phyloP scores from a whole-genome alignment of 2,888 invertebrate genomes.

The Allacma fusca region DNA sequence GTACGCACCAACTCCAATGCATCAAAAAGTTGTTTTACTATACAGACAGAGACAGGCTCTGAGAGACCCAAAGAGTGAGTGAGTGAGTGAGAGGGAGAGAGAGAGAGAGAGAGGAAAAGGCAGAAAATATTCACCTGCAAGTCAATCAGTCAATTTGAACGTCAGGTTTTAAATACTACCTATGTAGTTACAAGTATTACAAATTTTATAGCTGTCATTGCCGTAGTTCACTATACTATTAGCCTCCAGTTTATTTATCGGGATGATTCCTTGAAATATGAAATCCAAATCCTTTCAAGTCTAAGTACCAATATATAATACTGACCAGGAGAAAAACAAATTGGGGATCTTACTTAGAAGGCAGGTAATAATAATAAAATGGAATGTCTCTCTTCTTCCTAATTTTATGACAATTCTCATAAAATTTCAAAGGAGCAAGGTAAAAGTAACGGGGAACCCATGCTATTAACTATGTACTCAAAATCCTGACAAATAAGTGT shows the following conservation, averaged over 20 bases:
- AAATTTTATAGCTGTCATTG: slow-evolving; percentile 20
- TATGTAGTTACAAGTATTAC: slow-evolving; percentile 21
- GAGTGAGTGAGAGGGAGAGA: slow-evolving; percentile 9
- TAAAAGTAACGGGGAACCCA: slow-evolving; percentile 23
- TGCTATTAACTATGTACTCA: neutral
- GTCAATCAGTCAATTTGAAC: slow-evolving; percentile 32
- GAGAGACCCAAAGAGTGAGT: neutral
- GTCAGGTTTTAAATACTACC: slow-evolving; percentile 26
- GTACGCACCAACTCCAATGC: neutral
- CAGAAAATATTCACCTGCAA: slow-evolving; percentile 3
- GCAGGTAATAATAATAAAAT: slow-evolving; percentile 38
- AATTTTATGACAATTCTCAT: slow-evolving; percentile 43
- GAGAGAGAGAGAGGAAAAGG: neutral
- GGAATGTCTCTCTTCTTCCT: slow-evolving; percentile 23
- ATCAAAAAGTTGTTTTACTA: neutral
- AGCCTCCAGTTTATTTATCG: slow-evolving; percentile 27
- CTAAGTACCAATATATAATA: too few relatives aligned
- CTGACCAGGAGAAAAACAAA: too few relatives aligned
- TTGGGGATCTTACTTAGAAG: too few relatives aligned
- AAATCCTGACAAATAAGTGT: too few relatives aligned
- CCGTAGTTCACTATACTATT: neutral
- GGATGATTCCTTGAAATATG: slow-evolving; percentile 26
- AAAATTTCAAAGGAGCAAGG: slow-evolving; percentile 39
- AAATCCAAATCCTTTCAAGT: slow-evolving; percentile 1
- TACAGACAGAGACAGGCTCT: neutral